Evolutionary conservation across 2,113 vertebrate genomes (phyloP), one percentile per base, ranked within the genome.

Genomic region (Cercocebus atys): DNA sequence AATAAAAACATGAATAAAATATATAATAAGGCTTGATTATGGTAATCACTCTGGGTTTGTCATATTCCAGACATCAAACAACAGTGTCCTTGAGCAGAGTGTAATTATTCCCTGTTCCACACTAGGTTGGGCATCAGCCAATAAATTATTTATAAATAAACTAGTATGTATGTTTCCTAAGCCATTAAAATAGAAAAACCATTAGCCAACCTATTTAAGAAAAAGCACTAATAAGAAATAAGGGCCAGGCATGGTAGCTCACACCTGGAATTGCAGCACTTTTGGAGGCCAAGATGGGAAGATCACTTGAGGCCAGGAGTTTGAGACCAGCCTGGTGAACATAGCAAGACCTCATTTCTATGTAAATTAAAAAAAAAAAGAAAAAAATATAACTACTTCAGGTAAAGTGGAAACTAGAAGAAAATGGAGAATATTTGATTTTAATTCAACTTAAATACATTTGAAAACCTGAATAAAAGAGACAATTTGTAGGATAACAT

Each of bases 91-190:
- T 93, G 47, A 17, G 45, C 1, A 59, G 89, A 66, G 38, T 11
- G 0, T 9, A 64, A 68, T 10, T 10, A 79, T 73, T 68, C 18
- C 22, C n/a, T 79, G 8, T 79, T 61, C 16, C 4, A 38, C 23
- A 79, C 3, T 18, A 93, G 57, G 38, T 12, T 94, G 52, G 89
- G 12, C 20, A 82, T 38, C 17, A 40, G 59, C 16, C 76, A 90
- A 66, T 16, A 78, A 66, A 43, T 38, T 84, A 87, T 61, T 94
- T 84, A 86, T 75, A 61, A 55, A 88, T 87, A 89, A 95, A 87
- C 25, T 76, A 55, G 7, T 70, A 78, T 52, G 25, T 59, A 85
- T 52, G 25, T 59, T 87, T 79, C 93, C 75, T 80, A 40, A 94
- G 35, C 32, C n/a, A 92, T 75, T 87, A 52, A 92, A 89, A 50